Evolutionary conservation across 2,888 invertebrate genomes (phyloP).

Genomic region (Nemurella pictetii): DNA sequence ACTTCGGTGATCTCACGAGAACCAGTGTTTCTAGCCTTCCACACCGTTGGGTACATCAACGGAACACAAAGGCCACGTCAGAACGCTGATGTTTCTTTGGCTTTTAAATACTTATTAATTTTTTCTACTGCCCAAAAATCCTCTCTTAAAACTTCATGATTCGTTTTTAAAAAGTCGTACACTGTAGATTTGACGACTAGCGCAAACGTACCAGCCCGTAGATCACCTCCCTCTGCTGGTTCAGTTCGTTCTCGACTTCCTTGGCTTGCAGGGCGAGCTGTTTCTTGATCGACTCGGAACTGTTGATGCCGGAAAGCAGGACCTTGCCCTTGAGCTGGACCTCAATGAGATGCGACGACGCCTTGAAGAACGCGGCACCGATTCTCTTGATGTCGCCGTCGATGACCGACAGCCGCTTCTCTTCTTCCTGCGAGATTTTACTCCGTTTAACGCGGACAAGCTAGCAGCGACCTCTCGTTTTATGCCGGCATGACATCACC

Average conservation of each 20-base stretch:
- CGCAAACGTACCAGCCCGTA: conserved; percentile 66
- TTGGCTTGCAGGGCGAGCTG: conserved; percentile 56
- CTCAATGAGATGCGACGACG: conserved; percentile 55
- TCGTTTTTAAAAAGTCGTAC: background rate
- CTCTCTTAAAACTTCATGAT: background rate
- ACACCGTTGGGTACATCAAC: too few relatives aligned
- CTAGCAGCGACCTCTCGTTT: too few relatives aligned
- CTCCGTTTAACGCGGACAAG: background rate
- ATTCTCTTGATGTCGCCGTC: conserved; percentile 56
- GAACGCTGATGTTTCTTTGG: too few relatives aligned
- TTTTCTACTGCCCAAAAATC: too few relatives aligned
- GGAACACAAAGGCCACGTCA: too few relatives aligned
- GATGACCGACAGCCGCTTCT: conserved; percentile 51
- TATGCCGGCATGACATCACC: too few relatives aligned
- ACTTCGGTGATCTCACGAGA: too few relatives aligned
- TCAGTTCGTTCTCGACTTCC: conserved; percentile 56
- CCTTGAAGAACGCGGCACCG: conserved; percentile 57
- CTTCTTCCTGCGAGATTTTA: conserved; percentile 43
- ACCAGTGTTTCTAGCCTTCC: too few relatives aligned
- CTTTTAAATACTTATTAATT: too few relatives aligned
- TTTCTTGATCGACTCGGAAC: conserved; percentile 54
- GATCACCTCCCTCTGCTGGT: conserved; percentile 61
- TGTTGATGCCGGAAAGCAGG: conserved; percentile 56
- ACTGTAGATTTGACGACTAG: conserved; percentile 42
- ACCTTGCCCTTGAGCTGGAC: conserved; percentile 57